These are phyloP conservation scores for Chrysogorgia sp. DNA, from an alignment of 92 coral and sea anemone genomes.

Conservation along the genomic window DNA sequence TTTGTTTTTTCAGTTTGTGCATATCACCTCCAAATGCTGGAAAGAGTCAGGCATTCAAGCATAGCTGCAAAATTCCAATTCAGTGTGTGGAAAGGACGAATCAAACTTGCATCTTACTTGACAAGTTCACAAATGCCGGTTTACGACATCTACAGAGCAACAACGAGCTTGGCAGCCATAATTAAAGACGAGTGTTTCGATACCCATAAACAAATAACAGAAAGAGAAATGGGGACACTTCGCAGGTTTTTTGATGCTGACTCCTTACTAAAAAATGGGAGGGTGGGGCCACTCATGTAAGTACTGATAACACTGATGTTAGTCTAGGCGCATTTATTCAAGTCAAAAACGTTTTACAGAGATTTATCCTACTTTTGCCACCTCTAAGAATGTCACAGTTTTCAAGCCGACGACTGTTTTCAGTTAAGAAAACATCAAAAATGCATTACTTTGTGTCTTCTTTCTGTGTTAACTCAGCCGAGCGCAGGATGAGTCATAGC, in stretches of 20 bases:
- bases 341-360: conserved; percentile 59
- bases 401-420: no score
- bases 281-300: conserved; percentile 39
- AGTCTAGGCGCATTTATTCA: conserved; percentile 65
- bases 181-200: conserved; percentile 59
- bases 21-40: conserved; percentile 65
- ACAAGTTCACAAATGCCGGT: conserved; percentile 65
- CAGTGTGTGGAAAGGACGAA: conserved; percentile 30
- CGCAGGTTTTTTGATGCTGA: conserved; percentile 67
- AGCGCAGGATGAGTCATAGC: no score
- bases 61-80: conserved; percentile 59
- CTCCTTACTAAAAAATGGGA: conserved; percentile 33
- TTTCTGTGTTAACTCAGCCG: no score
- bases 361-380: conserved; percentile 49
- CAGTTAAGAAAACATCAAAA: no score
- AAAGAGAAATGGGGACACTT: conserved; percentile 59
- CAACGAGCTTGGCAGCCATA: no score
- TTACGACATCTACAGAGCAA: conserved; percentile 55
- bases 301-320: conserved; percentile 47
- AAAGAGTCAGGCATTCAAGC: conserved; percentile 46
- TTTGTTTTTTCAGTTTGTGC: conserved; percentile 46
- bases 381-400: conserved; percentile 58
- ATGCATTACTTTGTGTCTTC: no score
- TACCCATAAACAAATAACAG: conserved; percentile 43
- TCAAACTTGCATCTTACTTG: conserved; percentile 49